phyloP scores from a whole-genome alignment of 2,113 vertebrate genomes.

The Orycteropus afer region DNA sequence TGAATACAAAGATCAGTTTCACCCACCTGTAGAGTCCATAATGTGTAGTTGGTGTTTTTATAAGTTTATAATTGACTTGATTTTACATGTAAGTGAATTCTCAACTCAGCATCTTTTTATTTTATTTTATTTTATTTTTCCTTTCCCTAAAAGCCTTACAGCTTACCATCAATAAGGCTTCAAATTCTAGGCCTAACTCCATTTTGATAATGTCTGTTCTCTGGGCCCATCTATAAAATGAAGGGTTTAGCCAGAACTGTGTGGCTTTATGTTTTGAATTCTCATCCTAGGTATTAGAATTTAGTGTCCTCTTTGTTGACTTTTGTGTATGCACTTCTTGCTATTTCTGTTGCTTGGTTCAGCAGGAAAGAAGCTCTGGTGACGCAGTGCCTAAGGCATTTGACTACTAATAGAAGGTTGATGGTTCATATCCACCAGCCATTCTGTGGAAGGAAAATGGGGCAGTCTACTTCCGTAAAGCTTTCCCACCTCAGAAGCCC shows the following conservation, averaged over 20 bases:
- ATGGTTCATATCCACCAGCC: too few species aligned
- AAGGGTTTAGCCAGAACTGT: conserved; percentile 15
- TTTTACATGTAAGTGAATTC: background rate
- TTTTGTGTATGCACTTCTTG: background rate
- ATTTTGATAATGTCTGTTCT: background rate
- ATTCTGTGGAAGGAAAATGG: too few species aligned
- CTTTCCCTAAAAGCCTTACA: conserved; percentile 1
- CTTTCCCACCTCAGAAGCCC: too few species aligned
- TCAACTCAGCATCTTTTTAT: background rate
- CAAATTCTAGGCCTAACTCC: background rate
- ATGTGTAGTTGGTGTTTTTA: background rate
- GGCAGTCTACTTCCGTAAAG: too few species aligned
- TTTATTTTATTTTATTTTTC: too few species aligned
- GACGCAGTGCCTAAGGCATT: too few species aligned
- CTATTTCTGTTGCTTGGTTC: background rate
- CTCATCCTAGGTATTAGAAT: background rate
- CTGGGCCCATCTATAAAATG: background rate
- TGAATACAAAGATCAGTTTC: background rate
- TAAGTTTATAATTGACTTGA: conserved; percentile 13
- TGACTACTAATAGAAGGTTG: too few species aligned
- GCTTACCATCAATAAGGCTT: background rate
- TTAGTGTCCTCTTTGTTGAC: background rate
- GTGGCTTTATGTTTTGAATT: conserved; percentile 22
- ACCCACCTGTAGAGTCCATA: background rate
- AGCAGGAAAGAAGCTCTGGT: too few species aligned